A percentile compares a stretch with the other conserved stretches of the same genome.
These are phyloP conservation scores for Spodoptera littoralis DNA, from an alignment of 2,888 invertebrate species.

Conservation along the genomic window DNA sequence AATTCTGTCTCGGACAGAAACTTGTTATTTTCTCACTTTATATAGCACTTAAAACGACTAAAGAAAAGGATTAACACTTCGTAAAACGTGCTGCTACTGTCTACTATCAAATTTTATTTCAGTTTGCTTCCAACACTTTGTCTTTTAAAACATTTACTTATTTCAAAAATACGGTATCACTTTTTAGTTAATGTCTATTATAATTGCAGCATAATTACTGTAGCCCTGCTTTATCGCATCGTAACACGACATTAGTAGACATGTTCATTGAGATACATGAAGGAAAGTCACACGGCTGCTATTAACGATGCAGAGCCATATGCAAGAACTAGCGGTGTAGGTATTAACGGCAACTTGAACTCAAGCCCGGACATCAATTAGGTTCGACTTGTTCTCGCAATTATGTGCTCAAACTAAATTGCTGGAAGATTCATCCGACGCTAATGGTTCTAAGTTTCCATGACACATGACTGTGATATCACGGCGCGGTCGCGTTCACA, in stretches of 20 bases:
- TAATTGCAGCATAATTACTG: conserved; percentile 48
- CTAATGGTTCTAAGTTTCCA: conserved; percentile 79
- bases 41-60: conserved; percentile 39
- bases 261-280: conserved; percentile 15
- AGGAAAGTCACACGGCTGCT: conserved; percentile 53
- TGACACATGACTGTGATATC: conserved; percentile 72
- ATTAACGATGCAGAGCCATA: conserved; percentile 56
- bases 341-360: conserved; percentile 81
- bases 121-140: conserved; percentile 14
- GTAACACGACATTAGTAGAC: conserved; percentile 40
- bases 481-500: conserved; percentile 41
- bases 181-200: conserved; percentile 40
- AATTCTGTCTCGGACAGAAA: conserved; percentile 40
- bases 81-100: conserved; percentile 23
- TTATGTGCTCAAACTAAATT: conserved; percentile 87
- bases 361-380: conserved; percentile 83
- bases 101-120: conserved; percentile 46
- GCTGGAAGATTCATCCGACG: conserved; percentile 83
- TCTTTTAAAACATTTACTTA: conserved; percentile 19
- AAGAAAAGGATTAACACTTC: conserved; percentile 41
- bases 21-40: conserved; percentile 50
- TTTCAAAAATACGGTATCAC: conserved; percentile 21
- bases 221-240: conserved; percentile 40
- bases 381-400: conserved; percentile 86
- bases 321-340: conserved; percentile 66